Base-by-base conservation (phyloP, 2,888 invertebrate genomes). In the Fragum sueziense region DNA sequence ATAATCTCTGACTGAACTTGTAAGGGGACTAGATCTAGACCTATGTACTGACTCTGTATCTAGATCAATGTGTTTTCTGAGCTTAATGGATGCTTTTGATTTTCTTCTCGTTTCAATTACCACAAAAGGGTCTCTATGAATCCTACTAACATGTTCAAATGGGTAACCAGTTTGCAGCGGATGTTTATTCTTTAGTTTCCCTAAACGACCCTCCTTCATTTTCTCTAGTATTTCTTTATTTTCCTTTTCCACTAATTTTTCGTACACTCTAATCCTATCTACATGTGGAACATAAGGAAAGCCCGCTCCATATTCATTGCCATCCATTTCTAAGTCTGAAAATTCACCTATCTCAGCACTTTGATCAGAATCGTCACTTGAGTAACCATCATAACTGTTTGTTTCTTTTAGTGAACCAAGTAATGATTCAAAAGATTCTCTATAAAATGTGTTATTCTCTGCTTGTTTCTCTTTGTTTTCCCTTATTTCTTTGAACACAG, bases 211-310 rank as follows among this genome's bases (percentile, higher is more conserved):
- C 11, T 22, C 41, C 41, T 65, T 65, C 65, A 65, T 65, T 65
- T 65, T 65, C 25, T 65, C 65, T 25, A 65, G 22, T 17, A 76
- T 37, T 27, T 74, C 80, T 31, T 61, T 77, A 11, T 62, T 78
- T 69, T 77, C 71, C n/a, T 51, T 67, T 33, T 81, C 81, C 31
- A 81, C 27, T 22, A 70, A 69, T 22, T 69, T 67, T 33, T 81
- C 81, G 72, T 81, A 81, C 11, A 81, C 81, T 68, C 77, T 59
- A 25, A 74, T 81, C 57, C 72, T 52, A 61, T 77, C 81, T 9
- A 72, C 54, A 22, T 76, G 59, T 51, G 67, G 70, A n/a, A 62
- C 68, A 54, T 54, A 70, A 11, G 65, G 41, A 41, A 41, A 17
- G 2, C 27, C 65, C 9, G 9, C 9, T 20, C 11, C 17, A 22